Base-by-base conservation (phyloP, 1,140 invertebrate genomes). In the Hydropsyche tenuis region DNA sequence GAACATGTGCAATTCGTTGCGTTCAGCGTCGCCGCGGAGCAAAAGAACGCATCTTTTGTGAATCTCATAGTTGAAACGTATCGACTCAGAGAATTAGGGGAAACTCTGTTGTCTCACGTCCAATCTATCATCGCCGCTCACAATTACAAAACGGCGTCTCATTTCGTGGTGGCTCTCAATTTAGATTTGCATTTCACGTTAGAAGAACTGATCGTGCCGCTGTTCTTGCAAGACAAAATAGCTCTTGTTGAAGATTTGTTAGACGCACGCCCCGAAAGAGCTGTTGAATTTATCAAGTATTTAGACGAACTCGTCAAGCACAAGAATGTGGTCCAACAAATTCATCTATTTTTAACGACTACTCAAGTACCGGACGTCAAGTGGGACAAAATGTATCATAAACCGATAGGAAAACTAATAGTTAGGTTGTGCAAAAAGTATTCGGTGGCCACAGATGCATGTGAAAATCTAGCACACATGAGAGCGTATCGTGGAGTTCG, bases 161-260 rank as follows among this genome's bases (percentile, higher is more conserved):
- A 88, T 25, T 85, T 85, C 79, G 84, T 85, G 23, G 78, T 84
- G 20, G 81, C 87, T 23, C 79, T 92, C 1, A 79, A 86, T 53
- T 80, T 91, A 1, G 88, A 91, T 76, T 78, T 81, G n/a, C 76
- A 84, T 51, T 91, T 90, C 81, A 56, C 74, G 5, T 81, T 89
- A 20, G 83, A 89, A 77, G 85, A 88, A 63, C 86, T 92, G 73
- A 75, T 91, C 1, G 76, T 92, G 45, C 90, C 91, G 1, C 80
- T 93, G 20, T 81, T 92, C 75, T 81, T 92, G 11, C 90, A 91
- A 84, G 90, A 91, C 79, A 90, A 90, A 77, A 77, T 88, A 16
- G 84, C 82, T 73, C 74, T 89, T 12, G 85, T 88, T 1, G 89
- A 92, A 77, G 86, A 88, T 30, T 90, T 89, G 81, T 77, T 91